Percentiles rank a stretch among this genome's conserved stretches.
Conservation (phyloP, 23 tunicate genomes). For the Diplosoma virens region DNA sequence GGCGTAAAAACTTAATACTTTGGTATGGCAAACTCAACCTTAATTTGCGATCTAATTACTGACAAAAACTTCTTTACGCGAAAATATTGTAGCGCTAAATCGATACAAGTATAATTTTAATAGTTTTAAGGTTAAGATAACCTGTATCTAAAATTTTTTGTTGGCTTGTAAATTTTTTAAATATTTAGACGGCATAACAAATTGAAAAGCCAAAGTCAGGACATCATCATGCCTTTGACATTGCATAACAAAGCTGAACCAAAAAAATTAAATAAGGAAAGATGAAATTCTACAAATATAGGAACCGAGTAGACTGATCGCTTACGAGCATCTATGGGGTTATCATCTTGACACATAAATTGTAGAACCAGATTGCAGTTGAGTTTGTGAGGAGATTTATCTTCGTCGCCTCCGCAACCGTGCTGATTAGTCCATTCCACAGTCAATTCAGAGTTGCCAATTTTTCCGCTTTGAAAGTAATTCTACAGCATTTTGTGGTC, state of each 20-base stretch:
- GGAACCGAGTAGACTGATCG: neutral
- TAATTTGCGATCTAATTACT: too few relatives aligned
- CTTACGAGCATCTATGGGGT: slow-evolving; percentile 47
- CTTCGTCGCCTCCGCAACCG: slow-evolving; percentile 91
- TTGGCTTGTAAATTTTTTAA: too few relatives aligned
- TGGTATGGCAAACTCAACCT: too few relatives aligned
- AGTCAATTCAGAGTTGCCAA: slow-evolving; percentile 55
- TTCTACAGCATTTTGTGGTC: slow-evolving; percentile 24
- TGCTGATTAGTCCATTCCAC: slow-evolving; percentile 98
- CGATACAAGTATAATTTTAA: too few relatives aligned
- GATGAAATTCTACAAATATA: neutral
- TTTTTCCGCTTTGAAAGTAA: slow-evolving; percentile 76
- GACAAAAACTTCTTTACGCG: too few relatives aligned
- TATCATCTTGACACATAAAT: slow-evolving; percentile 79
- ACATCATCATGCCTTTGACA: neutral
- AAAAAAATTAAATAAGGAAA: neutral
- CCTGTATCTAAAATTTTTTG: too few relatives aligned
- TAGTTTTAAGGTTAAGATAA: too few relatives aligned
- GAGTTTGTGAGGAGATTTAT: slow-evolving; percentile 66
- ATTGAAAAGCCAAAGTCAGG: too few relatives aligned
- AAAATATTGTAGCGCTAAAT: too few relatives aligned
- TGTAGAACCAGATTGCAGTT: slow-evolving; percentile 92
- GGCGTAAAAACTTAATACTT: too few relatives aligned
- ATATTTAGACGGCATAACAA: too few relatives aligned
- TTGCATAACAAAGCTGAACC: neutral